Evolutionary conservation across 2,113 vertebrate genomes (phyloP), one percentile per base, ranked within the genome.

Genomic region (Megaceryle maxima): DNA sequence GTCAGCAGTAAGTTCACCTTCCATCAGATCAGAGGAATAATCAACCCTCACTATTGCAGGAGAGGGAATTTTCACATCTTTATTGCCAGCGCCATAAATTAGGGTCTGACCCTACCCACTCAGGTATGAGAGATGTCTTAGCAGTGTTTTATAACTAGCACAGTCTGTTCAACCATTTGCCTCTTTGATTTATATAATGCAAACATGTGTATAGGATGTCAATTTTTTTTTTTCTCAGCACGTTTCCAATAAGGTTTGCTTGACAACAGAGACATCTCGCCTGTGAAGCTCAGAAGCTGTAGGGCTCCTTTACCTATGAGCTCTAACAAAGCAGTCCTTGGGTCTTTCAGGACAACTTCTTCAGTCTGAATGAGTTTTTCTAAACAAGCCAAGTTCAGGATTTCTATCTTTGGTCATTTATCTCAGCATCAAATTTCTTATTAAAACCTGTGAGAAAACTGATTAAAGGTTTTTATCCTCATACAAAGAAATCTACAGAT

Each of bases 21-120:
- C 16, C 44, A 41, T 43, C 26, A 79, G 48, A 41, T 3, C 2
- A 2, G 25, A 50, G 75, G 48, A 76, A 90, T 46, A 87, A 87
- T 20, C 35, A 90, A 68, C 24, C 72, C 44, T 84, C 6, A 1
- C 50, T 76, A 13, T 44, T 92, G 17, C n/a, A 66, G 43, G 28
- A 94, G 85, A 93, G 69, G 80, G 48, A 78, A 79, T 87, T 90
- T 88, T 88, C 44, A 39, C 33, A 78, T 60, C 56, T 83, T 89
- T 64, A 78, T 72, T 59, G 26, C 28, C 15, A 81, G 39, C 29
- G 60, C 87, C 21, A 53, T 55, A 72, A 95, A 75, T 72, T 35
- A 72, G 4, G 12, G 64, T 56, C 57, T 92, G 56, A 78, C 81
- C 68, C 88, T 74, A 67, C 68, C 55, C 37, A 56, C 8, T 77